Evolutionary conservation across 2,113 vertebrate species (phyloP).

Genomic region (Formicarius rufipectus): DNA sequence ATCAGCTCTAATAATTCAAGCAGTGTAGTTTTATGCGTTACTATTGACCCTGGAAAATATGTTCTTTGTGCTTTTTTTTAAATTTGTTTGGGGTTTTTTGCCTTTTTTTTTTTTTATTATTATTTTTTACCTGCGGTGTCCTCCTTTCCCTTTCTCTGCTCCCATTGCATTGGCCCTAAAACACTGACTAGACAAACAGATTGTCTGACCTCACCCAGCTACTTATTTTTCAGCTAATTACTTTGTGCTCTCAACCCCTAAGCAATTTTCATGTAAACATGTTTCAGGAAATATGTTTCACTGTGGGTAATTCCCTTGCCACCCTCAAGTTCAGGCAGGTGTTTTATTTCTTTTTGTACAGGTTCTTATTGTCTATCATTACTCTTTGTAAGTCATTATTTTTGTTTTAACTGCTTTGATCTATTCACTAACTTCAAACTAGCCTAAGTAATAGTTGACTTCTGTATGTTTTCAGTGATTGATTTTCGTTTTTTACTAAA

Average conservation of each 20-base stretch:
- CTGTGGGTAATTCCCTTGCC: conserved; percentile 34
- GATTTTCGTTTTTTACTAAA: conserved; percentile 23
- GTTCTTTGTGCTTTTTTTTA: too few species aligned
- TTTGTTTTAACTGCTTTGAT: conserved; percentile 56
- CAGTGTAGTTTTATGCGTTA: background rate
- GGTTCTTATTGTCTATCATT: conserved; percentile 19
- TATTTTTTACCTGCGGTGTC: background rate
- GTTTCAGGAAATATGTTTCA: conserved; percentile 50
- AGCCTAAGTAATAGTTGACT: conserved; percentile 14
- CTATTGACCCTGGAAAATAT: background rate
- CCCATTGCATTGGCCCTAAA: background rate
- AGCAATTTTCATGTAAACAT: conserved; percentile 46
- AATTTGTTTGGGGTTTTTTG: too few species aligned
- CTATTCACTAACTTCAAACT: conserved; percentile 17
- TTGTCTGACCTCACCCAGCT: conserved; percentile 5
- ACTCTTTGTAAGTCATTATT: conserved; percentile 7
- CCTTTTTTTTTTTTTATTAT: background rate
- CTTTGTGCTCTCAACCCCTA: conserved; percentile 8
- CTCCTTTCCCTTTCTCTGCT: background rate
- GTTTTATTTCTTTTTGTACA: conserved; percentile 30
- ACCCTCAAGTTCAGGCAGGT: conserved; percentile 49
- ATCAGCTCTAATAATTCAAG: background rate
- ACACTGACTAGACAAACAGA: background rate
- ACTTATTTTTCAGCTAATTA: conserved; percentile 38
- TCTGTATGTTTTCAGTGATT: background rate